Evolutionary conservation across 2,888 invertebrate species (phyloP), one percentile per base, ranked within the genome.

Genomic region (Lathronympha strigana): DNA sequence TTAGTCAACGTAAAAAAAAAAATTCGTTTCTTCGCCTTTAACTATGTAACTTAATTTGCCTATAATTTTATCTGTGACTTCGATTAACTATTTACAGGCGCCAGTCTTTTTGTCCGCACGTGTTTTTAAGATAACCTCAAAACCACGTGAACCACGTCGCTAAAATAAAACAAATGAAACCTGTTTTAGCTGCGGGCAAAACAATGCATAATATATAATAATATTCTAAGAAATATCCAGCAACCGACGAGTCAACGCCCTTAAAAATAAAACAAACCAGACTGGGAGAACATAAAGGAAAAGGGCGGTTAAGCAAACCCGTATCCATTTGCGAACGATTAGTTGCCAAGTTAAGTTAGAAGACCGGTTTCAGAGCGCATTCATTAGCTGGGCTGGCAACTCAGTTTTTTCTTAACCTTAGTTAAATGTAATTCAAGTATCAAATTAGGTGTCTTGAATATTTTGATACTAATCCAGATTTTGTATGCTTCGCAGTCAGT

Each of bases 51-150:
- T n/a, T n/a, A n/a, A n/a, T n/a, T n/a, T n/a, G n/a, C n/a, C n/a
- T n/a, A n/a, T n/a, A n/a, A n/a, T n/a, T n/a, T n/a, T n/a, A n/a
- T n/a, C n/a, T n/a, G n/a, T n/a, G n/a, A n/a, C n/a, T n/a, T n/a
- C n/a, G n/a, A n/a, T n/a, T n/a, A n/a, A n/a, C n/a, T n/a, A n/a
- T n/a, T n/a, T n/a, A n/a, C 8, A 31, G n/a, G 15, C 19, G 13
- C 17, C 19, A 1, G 19, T 23, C 15, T 19, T 36, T 47, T 33
- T 49, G 23, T 6, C 8, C 15, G 17, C 58, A 47, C 58, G 58
- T 58, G 58, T 36, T 13, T 49, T 49, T 15, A 58, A 54, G 49
- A 33, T 58, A 58, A 58, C 58, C 58, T 58, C 47, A 47, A 58
- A 58, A 36, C 23, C 58, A 49, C 33, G 47, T 36, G 49, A 58